Conservation (phyloP, 2,113 vertebrate species). For the Phalacrocorax carbo region DNA sequence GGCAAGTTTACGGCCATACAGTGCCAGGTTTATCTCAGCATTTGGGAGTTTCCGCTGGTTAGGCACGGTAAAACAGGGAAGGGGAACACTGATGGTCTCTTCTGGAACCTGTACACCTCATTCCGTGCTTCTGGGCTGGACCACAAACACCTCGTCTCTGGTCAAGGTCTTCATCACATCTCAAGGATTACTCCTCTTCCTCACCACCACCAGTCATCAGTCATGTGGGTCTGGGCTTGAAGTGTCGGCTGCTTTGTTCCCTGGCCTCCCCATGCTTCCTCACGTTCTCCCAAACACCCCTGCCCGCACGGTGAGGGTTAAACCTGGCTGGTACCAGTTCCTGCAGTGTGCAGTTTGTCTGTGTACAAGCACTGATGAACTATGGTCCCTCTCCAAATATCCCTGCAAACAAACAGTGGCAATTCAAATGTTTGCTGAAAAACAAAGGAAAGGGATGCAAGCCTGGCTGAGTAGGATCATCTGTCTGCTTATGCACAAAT, state of each 20-base stretch:
- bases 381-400: not conserved
- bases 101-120: not conserved
- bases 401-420: not conserved
- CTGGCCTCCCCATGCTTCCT: not conserved
- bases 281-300: not conserved
- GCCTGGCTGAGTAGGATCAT: not conserved
- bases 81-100: not conserved
- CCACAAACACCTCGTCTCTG: not conserved
- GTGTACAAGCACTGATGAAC: not conserved
- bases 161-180: not conserved
- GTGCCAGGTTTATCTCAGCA: slow-evolving; percentile 9
- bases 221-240: not conserved
- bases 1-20: not conserved
- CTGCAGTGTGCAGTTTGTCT: not conserved
- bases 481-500: not conserved
- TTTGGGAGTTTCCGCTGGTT: slow-evolving; percentile 22
- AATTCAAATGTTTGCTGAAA: not conserved
- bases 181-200: not conserved
- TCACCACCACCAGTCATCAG: accelerated
- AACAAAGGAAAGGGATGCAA: not conserved
- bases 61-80: slow-evolving; percentile 39
- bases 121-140: not conserved
- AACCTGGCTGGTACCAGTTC: not conserved
- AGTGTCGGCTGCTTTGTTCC: not conserved
- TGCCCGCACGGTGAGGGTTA: accelerated